A percentile compares a stretch with the other conserved stretches of the same genome.
These are phyloP conservation scores for Acronicta leporina DNA, from an alignment of 2,888 invertebrate genomes.

Conservation along the genomic window DNA sequence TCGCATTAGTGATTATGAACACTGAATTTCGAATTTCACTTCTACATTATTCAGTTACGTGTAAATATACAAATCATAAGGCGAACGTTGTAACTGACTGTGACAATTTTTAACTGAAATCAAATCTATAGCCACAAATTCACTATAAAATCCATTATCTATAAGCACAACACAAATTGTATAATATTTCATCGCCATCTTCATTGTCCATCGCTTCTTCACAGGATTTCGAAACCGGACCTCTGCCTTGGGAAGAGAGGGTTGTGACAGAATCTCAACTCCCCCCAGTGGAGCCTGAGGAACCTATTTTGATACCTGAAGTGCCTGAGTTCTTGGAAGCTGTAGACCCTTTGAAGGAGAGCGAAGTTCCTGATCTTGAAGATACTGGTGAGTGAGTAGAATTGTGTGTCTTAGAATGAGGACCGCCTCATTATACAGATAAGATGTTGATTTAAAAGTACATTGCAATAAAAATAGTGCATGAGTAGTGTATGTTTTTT, in stretches of 20 bases:
- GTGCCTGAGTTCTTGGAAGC: slow-evolving; percentile 78
- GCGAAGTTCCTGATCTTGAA: slow-evolving; percentile 80
- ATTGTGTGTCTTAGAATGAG: no score
- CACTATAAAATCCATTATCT: not conserved
- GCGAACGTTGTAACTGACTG: no score
- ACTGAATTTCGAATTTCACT: no score
- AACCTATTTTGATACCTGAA: slow-evolving; percentile 81
- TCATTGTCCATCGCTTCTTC: slow-evolving; percentile 18
- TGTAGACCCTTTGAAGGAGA: slow-evolving; percentile 78
- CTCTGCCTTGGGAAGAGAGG: slow-evolving; percentile 79
- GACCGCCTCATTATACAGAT: no score
- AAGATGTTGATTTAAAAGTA: not conserved
- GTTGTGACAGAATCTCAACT: slow-evolving; percentile 68
- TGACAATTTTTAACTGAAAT: no score
- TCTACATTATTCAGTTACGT: no score
- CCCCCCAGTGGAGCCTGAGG: slow-evolving; percentile 73
- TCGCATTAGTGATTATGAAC: no score
- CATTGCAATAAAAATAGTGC: no score
- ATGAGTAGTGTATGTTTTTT: no score
- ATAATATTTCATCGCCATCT: slow-evolving; percentile 36
- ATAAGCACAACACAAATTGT: slow-evolving; percentile 26
- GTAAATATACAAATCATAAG: no score
- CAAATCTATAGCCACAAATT: no score
- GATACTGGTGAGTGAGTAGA: slow-evolving; percentile 79
- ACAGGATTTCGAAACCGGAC: slow-evolving; percentile 82